Conservation (phyloP, 1,140 invertebrate species). For the Orchesella cincta region DNA sequence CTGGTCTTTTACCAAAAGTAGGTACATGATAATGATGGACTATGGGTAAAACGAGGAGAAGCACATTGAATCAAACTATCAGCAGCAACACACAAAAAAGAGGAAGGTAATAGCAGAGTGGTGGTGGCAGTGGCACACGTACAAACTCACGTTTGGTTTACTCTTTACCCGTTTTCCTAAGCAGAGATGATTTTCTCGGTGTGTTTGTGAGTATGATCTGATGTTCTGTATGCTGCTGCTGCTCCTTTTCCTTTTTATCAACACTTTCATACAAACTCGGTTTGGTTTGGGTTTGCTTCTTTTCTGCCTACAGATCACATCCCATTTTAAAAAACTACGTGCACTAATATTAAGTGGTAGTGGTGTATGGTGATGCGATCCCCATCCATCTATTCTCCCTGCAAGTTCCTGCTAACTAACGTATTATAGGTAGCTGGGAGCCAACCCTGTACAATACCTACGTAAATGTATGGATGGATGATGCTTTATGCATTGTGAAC, state of each 20-base stretch:
- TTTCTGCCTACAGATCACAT: not conserved
- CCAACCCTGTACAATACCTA: not conserved
- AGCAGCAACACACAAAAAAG: not conserved
- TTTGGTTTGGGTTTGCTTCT: not conserved
- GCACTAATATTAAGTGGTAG: conserved; percentile 18
- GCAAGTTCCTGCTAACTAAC: not conserved
- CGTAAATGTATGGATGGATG: not conserved
- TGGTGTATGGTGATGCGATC: conserved; percentile 11
- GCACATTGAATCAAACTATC: no score
- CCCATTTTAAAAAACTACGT: not conserved
- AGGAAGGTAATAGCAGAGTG: not conserved
- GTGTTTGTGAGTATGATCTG: not conserved
- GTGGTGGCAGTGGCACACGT: not conserved
- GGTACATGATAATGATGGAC: no score
- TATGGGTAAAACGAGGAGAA: no score
- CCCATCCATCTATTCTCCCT: conserved; percentile 20
- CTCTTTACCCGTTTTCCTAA: not conserved
- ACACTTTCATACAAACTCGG: not conserved
- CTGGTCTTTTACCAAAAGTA: no score
- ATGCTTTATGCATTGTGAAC: conserved; percentile 31
- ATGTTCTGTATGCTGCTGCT: not conserved
- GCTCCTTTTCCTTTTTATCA: conserved; percentile 1
- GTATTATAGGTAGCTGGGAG: not conserved
- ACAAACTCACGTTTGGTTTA: not conserved
- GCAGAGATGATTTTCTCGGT: not conserved